These are phyloP conservation scores for Gorsachius magnificus DNA, from an alignment of 2,797 vertebrate species.

Conservation along the genomic window DNA sequence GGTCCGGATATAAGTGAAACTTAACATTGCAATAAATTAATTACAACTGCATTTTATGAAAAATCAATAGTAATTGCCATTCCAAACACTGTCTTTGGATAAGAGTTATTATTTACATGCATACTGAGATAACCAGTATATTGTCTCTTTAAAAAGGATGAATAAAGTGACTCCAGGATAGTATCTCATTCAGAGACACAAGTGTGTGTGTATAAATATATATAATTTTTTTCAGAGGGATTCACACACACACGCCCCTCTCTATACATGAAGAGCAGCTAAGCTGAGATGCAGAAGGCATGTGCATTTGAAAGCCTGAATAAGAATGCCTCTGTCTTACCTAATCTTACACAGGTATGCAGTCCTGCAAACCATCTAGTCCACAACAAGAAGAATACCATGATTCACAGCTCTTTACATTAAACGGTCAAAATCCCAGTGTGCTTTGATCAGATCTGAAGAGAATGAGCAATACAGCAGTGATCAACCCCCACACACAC, in stretches of 20 bases:
- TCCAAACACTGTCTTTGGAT: neutral
- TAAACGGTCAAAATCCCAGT: rapidly evolving
- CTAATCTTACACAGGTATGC: neutral
- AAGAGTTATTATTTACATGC: neutral
- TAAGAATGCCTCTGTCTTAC: neutral
- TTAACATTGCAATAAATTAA: neutral
- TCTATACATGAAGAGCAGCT: neutral
- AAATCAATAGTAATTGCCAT: slow-evolving; percentile 26
- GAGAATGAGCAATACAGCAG: neutral
- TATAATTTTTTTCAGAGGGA: neutral
- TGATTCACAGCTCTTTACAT: neutral
- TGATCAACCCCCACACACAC: too few relatives aligned
- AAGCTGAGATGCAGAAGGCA: neutral
- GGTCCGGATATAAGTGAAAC: neutral
- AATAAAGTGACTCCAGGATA: neutral
- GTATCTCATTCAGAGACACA: neutral
- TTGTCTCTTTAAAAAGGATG: neutral
- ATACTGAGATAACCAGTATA: neutral
- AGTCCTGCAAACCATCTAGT: neutral
- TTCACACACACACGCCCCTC: neutral
- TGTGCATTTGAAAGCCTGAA: neutral
- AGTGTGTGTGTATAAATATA: neutral
- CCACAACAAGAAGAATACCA: neutral
- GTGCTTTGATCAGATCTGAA: neutral
- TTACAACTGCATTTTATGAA: neutral